Percentiles rank a stretch among this genome's conserved stretches.
These are phyloP conservation scores for Drosophila chauvacae DNA, from an alignment of 1,140 invertebrate species.

Conservation along the genomic window DNA sequence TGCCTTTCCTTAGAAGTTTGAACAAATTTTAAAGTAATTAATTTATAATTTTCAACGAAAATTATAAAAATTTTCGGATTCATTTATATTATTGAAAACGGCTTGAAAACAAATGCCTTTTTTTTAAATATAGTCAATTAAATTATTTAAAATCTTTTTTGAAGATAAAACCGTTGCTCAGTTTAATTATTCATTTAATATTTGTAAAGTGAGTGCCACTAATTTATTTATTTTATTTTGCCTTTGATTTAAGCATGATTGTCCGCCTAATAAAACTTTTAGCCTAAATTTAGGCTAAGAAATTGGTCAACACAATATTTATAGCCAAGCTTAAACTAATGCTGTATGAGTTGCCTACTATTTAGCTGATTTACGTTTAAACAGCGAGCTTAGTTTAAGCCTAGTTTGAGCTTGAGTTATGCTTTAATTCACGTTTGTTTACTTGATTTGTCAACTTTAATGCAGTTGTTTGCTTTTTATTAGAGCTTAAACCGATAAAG, in stretches of 20 bases:
- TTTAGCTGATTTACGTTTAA: neutral
- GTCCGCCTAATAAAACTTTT: neutral
- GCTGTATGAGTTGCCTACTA: neutral
- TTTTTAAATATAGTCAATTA: too few species aligned
- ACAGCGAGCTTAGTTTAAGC: neutral
- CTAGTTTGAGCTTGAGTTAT: neutral
- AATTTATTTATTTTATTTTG: neutral
- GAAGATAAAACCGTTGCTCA: neutral
- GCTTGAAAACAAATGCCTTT: too few species aligned
- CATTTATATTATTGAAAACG: too few species aligned
- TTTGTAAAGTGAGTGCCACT: neutral
- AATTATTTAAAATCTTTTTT: neutral
- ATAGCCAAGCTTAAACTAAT: neutral
- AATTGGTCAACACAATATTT: neutral
- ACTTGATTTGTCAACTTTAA: neutral
- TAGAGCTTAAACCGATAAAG: slow-evolving; percentile 3
- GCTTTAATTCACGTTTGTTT: neutral
- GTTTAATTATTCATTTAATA: neutral
- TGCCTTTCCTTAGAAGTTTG: too few species aligned
- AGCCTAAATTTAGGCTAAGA: slow-evolving; percentile 10
- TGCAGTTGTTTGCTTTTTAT: slow-evolving; percentile 6
- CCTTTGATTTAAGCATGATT: neutral
- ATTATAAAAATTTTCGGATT: too few species aligned
- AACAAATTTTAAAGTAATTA: neutral
- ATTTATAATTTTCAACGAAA: neutral